A percentile compares a stretch with the other conserved stretches of the same genome.
Evolutionary conservation across 2,888 invertebrate genomes (phyloP).

Genomic region (Axea sp.): DNA sequence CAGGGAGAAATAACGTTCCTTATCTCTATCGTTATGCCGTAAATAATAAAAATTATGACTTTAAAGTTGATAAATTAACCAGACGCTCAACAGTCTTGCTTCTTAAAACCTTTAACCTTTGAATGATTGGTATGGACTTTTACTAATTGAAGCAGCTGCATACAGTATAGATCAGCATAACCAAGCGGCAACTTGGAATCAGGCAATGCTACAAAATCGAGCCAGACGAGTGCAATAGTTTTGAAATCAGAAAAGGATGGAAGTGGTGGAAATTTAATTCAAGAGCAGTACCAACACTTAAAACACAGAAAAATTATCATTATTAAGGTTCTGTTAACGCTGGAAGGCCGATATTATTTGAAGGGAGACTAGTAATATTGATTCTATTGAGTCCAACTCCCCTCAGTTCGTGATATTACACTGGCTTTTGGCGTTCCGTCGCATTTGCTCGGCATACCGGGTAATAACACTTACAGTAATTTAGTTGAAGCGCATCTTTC

Average conservation of each 20-base stretch:
- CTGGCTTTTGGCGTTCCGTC: conserved; percentile 23
- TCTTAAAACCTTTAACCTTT: conserved; percentile 12
- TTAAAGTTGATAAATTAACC: conserved; percentile 15
- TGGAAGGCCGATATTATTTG: conserved; percentile 20
- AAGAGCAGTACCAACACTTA: conserved; percentile 9
- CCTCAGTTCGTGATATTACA: conserved; percentile 19
- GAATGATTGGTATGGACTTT: conserved; percentile 14
- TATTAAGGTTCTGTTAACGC: conserved; percentile 16
- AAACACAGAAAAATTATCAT: conserved; percentile 9
- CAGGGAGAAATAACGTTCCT: conserved; percentile 15
- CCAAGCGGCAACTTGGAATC: conserved; percentile 14
- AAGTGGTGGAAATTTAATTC: conserved; percentile 7
- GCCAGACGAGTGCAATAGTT: conserved; percentile 15
- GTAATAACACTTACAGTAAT: conserved; percentile 20
- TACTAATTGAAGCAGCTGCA: conserved; percentile 17
- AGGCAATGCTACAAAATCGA: conserved; percentile 12
- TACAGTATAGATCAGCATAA: conserved; percentile 22
- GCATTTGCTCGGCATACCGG: conserved; percentile 17
- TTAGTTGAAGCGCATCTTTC: not conserved
- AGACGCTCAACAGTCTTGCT: conserved; percentile 6
- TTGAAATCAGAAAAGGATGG: conserved; percentile 10
- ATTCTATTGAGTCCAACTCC: conserved; percentile 20
- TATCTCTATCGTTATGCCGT: conserved; percentile 8
- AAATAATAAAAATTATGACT: conserved; percentile 5
- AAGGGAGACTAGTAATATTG: conserved; percentile 16